phyloP scores from a whole-genome alignment of 2,113 vertebrate genomes.

The Callopanchax toddi region DNA sequence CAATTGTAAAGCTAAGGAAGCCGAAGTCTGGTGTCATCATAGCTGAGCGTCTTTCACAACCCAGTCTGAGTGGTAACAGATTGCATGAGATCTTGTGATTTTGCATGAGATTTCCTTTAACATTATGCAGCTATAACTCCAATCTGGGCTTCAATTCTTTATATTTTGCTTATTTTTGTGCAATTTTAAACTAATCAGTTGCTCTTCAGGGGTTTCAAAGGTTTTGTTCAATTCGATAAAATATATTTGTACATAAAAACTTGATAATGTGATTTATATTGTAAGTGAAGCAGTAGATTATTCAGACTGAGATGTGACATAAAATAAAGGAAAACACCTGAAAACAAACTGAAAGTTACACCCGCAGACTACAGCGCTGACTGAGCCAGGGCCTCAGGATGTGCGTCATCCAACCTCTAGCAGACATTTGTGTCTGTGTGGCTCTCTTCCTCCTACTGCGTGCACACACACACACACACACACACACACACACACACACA shows the following conservation, averaged over 20 bases:
- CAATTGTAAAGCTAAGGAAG: background rate
- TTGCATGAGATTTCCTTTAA: too few relatives aligned
- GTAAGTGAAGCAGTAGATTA: background rate
- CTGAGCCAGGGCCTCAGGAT: slow-evolving; percentile 43
- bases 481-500: too few relatives aligned
- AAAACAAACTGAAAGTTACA: background rate
- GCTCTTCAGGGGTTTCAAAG: too few relatives aligned
- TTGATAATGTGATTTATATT: too few relatives aligned
- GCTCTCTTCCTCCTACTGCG: background rate
- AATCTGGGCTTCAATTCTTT: too few relatives aligned
- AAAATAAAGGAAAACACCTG: background rate
- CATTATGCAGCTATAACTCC: too few relatives aligned
- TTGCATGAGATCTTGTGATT: background rate
- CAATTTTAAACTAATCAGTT: too few relatives aligned
- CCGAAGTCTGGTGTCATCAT: background rate
- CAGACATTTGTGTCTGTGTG: slow-evolving; percentile 25
- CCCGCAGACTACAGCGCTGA: slow-evolving; percentile 51
- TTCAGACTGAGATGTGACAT: background rate
- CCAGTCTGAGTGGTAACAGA: background rate
- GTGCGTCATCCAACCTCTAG: slow-evolving; percentile 52
- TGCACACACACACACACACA: background rate
- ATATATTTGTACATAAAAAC: too few relatives aligned
- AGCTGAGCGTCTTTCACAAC: background rate
- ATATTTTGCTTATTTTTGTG: too few relatives aligned
- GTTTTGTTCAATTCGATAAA: too few relatives aligned